Percentiles rank a stretch among this genome's conserved stretches.
phyloP scores from a whole-genome alignment of 2,113 vertebrate species.

The Macaca mulatta region DNA sequence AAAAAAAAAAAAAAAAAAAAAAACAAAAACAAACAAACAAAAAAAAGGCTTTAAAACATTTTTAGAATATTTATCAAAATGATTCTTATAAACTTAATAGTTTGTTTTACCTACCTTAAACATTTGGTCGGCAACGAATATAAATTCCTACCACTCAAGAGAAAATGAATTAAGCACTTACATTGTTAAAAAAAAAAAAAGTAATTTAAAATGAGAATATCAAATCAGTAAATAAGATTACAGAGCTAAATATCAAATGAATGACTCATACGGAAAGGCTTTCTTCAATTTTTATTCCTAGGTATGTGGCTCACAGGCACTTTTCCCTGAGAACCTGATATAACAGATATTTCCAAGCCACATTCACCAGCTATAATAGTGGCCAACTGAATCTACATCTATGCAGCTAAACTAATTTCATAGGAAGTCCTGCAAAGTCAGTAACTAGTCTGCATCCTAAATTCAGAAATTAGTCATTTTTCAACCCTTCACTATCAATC shows the following conservation, averaged over 20 bases:
- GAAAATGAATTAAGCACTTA: conserved; percentile 47
- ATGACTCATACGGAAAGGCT: not conserved
- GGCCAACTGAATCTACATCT: not conserved
- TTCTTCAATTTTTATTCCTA: conserved; percentile 20
- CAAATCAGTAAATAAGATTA: not conserved
- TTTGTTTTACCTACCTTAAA: not conserved
- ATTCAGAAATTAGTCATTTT: conserved; percentile 15
- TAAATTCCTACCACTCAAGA: not conserved
- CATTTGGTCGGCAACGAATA: not conserved
- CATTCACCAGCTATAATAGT: not conserved
- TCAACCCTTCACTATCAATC: not conserved
- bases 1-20: not conserved
- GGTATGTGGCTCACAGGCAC: not conserved
- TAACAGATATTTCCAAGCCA: not conserved
- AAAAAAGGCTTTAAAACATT: not conserved
- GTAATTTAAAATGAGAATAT: conserved; percentile 10
- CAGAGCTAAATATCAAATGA: conserved; percentile 23
- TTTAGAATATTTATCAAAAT: not conserved
- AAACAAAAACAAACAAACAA: too few relatives aligned
- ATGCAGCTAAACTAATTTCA: not conserved
- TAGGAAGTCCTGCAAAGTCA: not conserved
- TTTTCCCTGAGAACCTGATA: not conserved
- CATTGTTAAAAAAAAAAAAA: not conserved
- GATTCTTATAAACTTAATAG: not conserved
- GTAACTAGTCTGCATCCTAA: not conserved